Evolutionary conservation across 1,140 invertebrate genomes (phyloP).

Genomic region (Anthonomus grandis): DNA sequence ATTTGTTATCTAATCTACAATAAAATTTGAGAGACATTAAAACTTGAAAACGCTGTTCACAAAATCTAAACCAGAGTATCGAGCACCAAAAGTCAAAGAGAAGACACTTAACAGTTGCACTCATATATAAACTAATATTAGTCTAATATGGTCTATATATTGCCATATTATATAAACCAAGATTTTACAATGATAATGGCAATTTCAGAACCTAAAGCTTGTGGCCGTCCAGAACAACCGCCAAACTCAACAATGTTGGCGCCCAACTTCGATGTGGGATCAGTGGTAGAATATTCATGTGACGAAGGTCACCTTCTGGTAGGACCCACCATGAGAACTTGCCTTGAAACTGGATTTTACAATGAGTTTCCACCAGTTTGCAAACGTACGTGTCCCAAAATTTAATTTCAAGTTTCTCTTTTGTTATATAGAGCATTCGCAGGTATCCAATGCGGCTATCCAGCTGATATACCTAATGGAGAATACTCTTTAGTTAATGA

Average conservation of each 20-base stretch:
- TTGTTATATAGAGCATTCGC: conserved; percentile 9
- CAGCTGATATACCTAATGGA: conserved; percentile 81
- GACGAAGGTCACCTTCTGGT: conserved; percentile 83
- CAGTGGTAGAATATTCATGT: conserved; percentile 83
- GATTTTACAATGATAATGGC: too few species aligned
- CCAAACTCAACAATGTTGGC: conserved; percentile 86
- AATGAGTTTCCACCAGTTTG: conserved; percentile 91
- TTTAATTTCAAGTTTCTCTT: too few species aligned
- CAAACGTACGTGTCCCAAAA: conserved; percentile 87
- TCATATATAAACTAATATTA: too few species aligned
- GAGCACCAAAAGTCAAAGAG: too few species aligned
- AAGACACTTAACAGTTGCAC: too few species aligned
- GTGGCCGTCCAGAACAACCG: conserved; percentile 86
- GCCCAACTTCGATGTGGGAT: conserved; percentile 75
- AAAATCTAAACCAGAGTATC: too few species aligned
- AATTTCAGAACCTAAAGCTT: conserved; percentile 76
- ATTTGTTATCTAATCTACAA: too few species aligned
- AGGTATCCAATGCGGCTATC: conserved; percentile 88
- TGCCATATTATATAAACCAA: too few species aligned
- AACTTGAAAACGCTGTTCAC: too few species aligned
- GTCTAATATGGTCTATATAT: too few species aligned
- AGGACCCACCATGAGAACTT: conserved; percentile 77
- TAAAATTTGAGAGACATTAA: too few species aligned
- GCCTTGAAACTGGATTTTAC: conserved; percentile 88
- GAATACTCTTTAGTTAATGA: conserved; percentile 78